Base-by-base conservation (phyloP, 2,888 invertebrate species). In the Himalopsyche anomala region DNA sequence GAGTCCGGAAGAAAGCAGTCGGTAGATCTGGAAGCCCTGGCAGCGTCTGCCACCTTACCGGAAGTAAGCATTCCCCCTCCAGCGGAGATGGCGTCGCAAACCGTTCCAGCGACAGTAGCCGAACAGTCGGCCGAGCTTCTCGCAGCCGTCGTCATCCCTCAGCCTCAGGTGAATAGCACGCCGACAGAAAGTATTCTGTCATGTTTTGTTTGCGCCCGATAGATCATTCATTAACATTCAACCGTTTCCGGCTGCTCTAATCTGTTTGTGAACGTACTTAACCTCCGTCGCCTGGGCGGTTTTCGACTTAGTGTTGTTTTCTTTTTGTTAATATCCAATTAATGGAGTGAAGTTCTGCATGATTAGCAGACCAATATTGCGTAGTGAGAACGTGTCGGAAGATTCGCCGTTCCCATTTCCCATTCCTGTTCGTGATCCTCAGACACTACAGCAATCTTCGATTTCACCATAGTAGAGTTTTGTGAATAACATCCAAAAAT, bases 161-260 rank as follows among this genome's bases (percentile, higher is more conserved):
- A 82, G 81, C 84, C 86, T 80, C 89, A 89, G 89, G 89, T 89
- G 89, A 89, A 89, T 89, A 89, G 89, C 87, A 87, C 88, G 88
- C 84, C 85, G 87, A 89, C 88, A 87, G 88, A 89, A 87, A 88
- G 82, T 88, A 87, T 85, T 88, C 86, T 86, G 86, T 88, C 84
- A 83, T 88, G 88, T 88, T 88, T 86, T 88, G 88, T 88, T 87
- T 87, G 88, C 87, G 88, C 87, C 88, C 87, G 88, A 84, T 87
- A 82, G 85, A 87, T 88, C 84, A 85, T 88, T 79, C 87, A 87
- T 88, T 88, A 88, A 88, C 88, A 86, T 86, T 86, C 84, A 69
- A 81, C 74, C 69, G 45, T 84, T 85, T 56, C 82, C 36, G 74
- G 74, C 36, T 36, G 8, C 74, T 62, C 62, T 84, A 84, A 80